Percentiles rank a stretch among this genome's conserved stretches.
Evolutionary conservation across 2,113 vertebrate species (phyloP).

Genomic region (Helogale parvula): DNA sequence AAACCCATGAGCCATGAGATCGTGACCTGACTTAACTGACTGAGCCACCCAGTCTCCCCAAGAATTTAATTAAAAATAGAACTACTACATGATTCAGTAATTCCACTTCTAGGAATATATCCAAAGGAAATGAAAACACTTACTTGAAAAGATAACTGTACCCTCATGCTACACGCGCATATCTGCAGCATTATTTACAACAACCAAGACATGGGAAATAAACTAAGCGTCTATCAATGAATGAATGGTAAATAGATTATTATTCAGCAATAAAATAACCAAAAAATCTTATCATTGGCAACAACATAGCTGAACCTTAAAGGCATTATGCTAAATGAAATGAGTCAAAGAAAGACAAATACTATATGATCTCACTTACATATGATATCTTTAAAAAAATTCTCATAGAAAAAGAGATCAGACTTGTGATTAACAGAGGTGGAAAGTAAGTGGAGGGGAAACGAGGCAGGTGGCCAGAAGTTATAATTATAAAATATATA

Average conservation of each 20-base stretch:
- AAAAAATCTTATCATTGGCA: background rate
- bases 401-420: background rate
- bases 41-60: no score
- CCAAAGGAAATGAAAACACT: background rate
- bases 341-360: background rate
- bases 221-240: background rate
- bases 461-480: background rate
- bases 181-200: background rate
- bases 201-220: background rate
- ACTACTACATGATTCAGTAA: background rate
- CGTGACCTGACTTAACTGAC: no score
- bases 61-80: background rate
- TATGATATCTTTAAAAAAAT: background rate
- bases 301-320: background rate
- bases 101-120: background rate
- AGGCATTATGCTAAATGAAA: background rate
- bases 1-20: no score
- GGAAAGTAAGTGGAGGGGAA: background rate
- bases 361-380: background rate
- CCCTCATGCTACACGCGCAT: background rate
- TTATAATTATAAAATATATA: background rate
- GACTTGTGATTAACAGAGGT: background rate
- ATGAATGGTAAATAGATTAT: background rate
- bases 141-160: background rate
- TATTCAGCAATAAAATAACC: background rate